Evolutionary conservation across 1,140 invertebrate species (phyloP).

Genomic region (Frieseomelitta varia): DNA sequence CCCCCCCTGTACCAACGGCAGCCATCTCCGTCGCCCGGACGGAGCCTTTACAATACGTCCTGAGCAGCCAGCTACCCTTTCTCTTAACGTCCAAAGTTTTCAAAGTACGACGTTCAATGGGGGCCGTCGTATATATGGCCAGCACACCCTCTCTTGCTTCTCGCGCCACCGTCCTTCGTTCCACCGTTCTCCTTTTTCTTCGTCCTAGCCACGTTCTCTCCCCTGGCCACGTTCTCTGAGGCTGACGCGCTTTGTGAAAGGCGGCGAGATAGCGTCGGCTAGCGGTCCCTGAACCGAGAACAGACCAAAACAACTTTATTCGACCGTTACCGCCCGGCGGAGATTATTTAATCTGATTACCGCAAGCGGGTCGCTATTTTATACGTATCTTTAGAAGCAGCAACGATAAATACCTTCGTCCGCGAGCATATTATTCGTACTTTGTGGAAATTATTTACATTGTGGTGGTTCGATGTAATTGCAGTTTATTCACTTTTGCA

Average conservation of each 20-base stretch:
- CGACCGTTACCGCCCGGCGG: not conserved
- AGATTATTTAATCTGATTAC: constrained; percentile 41
- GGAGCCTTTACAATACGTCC: constrained; percentile 80
- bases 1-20: constrained; percentile 34
- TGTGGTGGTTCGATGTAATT: too few species aligned
- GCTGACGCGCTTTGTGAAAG: constrained; percentile 72
- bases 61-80: constrained; percentile 78
- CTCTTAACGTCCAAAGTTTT: constrained; percentile 81
- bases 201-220: constrained; percentile 30
- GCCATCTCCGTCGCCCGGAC: constrained; percentile 61
- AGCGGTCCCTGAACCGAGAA: constrained; percentile 45
- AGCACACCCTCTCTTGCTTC: constrained; percentile 42
- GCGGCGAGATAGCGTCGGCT: constrained; percentile 66
- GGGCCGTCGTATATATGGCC: constrained; percentile 71
- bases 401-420: too few species aligned
- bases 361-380: not conserved
- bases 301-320: constrained; percentile 58
- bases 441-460: too few species aligned
- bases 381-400: not conserved
- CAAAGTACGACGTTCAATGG: constrained; percentile 80
- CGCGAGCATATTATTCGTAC: too few species aligned
- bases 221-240: constrained; percentile 43
- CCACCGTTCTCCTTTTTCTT: constrained; percentile 60
- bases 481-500: too few species aligned
- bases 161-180: constrained; percentile 43